Conservation (phyloP, 1,140 invertebrate genomes). For the Arion vulgaris region DNA sequence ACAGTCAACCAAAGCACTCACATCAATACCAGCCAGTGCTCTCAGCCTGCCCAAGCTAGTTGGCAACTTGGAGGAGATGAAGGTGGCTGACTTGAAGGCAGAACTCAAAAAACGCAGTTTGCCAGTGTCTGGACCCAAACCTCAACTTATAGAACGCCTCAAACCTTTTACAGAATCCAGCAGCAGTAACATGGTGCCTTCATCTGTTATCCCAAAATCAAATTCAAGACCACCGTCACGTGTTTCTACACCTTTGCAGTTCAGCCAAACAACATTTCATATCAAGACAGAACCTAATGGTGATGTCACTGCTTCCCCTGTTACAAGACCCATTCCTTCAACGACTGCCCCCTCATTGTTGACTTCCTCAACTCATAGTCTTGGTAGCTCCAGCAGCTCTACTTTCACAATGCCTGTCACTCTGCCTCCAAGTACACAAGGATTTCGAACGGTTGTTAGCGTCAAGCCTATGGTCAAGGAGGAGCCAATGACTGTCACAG, state of each 20-base stretch:
- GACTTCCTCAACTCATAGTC: neutral
- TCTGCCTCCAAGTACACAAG: conserved; percentile 30
- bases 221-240: conserved; percentile 22
- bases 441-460: conserved; percentile 52
- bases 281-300: conserved; percentile 41
- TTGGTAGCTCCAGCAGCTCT: neutral
- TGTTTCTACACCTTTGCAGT: conserved; percentile 21
- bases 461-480: conserved; percentile 56
- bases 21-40: conserved; percentile 39
- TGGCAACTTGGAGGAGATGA: conserved; percentile 92
- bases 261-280: too few species aligned
- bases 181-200: conserved; percentile 17
- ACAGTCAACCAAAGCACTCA: conserved; percentile 30
- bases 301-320: conserved; percentile 15
- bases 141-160: conserved; percentile 93
- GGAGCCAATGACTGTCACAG: conserved; percentile 57
- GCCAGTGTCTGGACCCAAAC: conserved; percentile 96
- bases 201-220: conserved; percentile 28
- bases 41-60: conserved; percentile 56
- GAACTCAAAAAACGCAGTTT: conserved; percentile 93
- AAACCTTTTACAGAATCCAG: conserved; percentile 79
- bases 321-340: conserved; percentile 21
- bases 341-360: conserved; percentile 9
- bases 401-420: conserved; percentile 21
- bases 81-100: conserved; percentile 94